phyloP scores from a whole-genome alignment of 2,113 vertebrate species.

The Eptatretus burgeri region DNA sequence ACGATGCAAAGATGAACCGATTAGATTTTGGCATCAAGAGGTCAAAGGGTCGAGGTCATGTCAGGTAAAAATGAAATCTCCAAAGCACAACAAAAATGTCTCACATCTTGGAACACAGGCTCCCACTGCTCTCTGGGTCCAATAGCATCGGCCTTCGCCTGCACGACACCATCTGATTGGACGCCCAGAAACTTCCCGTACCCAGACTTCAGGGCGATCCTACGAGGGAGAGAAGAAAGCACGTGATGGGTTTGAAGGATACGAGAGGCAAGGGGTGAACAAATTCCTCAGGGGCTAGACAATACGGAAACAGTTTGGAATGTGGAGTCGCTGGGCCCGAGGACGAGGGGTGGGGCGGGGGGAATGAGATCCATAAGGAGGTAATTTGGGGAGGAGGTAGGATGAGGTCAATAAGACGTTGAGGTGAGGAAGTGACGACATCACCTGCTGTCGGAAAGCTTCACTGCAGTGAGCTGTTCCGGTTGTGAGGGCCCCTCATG shows the following conservation, averaged over 20 bases:
- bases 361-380: no score
- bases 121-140: slow-evolving; percentile 87
- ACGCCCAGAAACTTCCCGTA: slow-evolving; percentile 88
- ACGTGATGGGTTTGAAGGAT: background rate
- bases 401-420: background rate
- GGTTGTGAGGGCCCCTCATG: slow-evolving; percentile 71
- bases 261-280: background rate
- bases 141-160: slow-evolving; percentile 73
- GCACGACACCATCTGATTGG: slow-evolving; percentile 59
- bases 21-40: no score
- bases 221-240: slow-evolving; percentile 13
- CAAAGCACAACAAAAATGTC: no score
- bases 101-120: slow-evolving; percentile 56
- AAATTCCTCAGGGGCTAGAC: background rate
- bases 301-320: background rate
- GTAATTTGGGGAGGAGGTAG: background rate
- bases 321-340: background rate
- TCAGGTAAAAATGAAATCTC: no score
- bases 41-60: no score
- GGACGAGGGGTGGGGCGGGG: background rate
- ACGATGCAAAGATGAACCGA: no score
- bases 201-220: slow-evolving; percentile 74
- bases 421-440: background rate
- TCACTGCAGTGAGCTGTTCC: slow-evolving; percentile 76
- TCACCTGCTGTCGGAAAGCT: slow-evolving; percentile 68